Evolutionary conservation across 1,140 invertebrate genomes (phyloP), one percentile per base, ranked within the genome.

Genomic region (Euglossa dilemma): DNA sequence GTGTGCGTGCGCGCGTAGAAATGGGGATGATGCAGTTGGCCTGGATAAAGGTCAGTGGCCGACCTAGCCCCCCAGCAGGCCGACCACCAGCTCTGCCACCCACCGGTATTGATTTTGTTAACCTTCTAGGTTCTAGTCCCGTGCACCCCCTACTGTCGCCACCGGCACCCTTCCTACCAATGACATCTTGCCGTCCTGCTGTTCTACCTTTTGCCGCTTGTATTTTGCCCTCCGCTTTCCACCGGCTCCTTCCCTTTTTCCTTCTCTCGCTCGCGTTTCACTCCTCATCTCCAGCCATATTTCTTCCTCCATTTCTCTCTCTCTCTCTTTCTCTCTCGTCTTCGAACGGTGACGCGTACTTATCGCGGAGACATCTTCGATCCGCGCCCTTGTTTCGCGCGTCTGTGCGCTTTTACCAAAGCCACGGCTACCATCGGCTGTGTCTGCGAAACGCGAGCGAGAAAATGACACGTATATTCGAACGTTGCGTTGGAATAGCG

Each of bases 11-110:
- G 77, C 76, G 89, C 81, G 85, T 90, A 75, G 85, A 88, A 91
- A 92, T 73, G 89, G 88, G 91, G 89, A 91, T 91, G 91, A 92
- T 92, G 89, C 90, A 91, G 91, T 91, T 92, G 91, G 88, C 92
- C 91, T 91, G 90, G 90, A 92, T 92, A 92, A 91, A 92, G 91
- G 92, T 93, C 92, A 92, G 89, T 92, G 90, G 88, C 92, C 92
- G 90, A 92, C 91, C 91, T 92, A 92, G 91, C 90, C 90, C 90
- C 91, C 90, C 86, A 89, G 74, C 85, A 70, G 67, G 59, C 54
- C 86, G 80, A 84, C 81, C 72, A 80, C 80, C 86, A 75, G 87
- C 81, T 75, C 84, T 83, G 83, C 89, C 88, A 89, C 89, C 90
- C 90, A 90, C 87, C 81, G 69, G 85, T 92, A 92, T 92, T 92